A percentile compares a stretch with the other conserved stretches of the same genome.
These are phyloP conservation scores for Drosophila gaucha DNA, from an alignment of 2,888 invertebrate species.

Conservation along the genomic window DNA sequence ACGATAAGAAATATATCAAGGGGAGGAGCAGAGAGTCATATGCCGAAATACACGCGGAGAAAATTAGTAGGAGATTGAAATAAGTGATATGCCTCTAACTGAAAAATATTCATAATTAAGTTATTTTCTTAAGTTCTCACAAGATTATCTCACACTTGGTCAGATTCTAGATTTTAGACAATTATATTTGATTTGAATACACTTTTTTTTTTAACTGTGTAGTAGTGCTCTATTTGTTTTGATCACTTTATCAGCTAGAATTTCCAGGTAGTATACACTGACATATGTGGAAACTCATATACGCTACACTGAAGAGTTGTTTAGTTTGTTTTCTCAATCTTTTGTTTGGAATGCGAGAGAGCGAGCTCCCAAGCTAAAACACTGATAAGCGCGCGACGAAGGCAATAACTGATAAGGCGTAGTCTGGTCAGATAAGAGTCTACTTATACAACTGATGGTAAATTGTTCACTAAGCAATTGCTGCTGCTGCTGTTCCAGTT, in stretches of 20 bases:
- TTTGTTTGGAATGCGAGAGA: slow-evolving; percentile 61
- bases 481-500: slow-evolving; percentile 14
- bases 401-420: slow-evolving; percentile 70
- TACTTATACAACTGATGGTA: slow-evolving; percentile 23
- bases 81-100: too few species aligned
- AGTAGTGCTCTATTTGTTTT: slow-evolving; percentile 28
- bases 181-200: not conserved
- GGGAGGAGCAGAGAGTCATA: slow-evolving; percentile 7
- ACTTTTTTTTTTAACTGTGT: slow-evolving; percentile 24
- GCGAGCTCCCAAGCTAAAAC: slow-evolving; percentile 4
- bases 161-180: not conserved
- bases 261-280: slow-evolving; percentile 53
- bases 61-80: not conserved
- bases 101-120: not conserved
- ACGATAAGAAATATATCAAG: slow-evolving; percentile 43
- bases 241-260: slow-evolving; percentile 64
- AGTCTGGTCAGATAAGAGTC: slow-evolving; percentile 39
- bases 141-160: not conserved
- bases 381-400: slow-evolving; percentile 59
- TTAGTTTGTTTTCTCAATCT: slow-evolving; percentile 77
- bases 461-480: slow-evolving; percentile 28
- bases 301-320: slow-evolving; percentile 31
- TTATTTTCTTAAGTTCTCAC: not conserved
- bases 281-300: slow-evolving; percentile 16
- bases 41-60: slow-evolving; percentile 31